Conservation (phyloP, 2,113 vertebrate species). For the Theristicus caerulescens region DNA sequence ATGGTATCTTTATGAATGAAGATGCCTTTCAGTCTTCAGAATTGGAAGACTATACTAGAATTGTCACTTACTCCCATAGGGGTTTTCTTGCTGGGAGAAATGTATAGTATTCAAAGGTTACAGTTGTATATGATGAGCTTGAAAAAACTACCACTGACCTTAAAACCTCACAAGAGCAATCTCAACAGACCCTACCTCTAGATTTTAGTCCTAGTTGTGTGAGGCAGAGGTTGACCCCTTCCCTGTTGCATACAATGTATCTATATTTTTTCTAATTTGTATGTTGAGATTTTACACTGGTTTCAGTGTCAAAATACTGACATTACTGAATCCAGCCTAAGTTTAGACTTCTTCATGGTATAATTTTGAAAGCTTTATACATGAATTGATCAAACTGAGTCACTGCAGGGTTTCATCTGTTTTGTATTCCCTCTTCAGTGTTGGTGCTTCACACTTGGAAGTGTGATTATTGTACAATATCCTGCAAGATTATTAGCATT, state of each 20-base stretch:
- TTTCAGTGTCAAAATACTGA: background rate
- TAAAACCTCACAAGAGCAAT: background rate
- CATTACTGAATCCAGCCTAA: slow-evolving; percentile 3
- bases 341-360: slow-evolving; percentile 6
- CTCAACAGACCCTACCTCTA: background rate
- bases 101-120: background rate
- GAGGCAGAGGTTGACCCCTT: background rate
- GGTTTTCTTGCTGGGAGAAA: background rate
- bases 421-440: background rate
- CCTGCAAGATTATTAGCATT: slow-evolving; percentile 15
- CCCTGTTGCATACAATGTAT: background rate
- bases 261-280: background rate
- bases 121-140: background rate
- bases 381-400: slow-evolving; percentile 1
- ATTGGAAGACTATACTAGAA: background rate
- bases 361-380: background rate
- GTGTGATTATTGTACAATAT: slow-evolving; percentile 2
- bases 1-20: background rate
- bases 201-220: background rate
- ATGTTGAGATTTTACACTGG: background rate
- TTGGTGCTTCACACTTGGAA: slow-evolving; percentile 23
- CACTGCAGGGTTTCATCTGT: background rate
- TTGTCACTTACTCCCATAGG: background rate
- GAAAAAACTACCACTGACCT: background rate
- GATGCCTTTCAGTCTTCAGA: background rate